These are phyloP conservation scores for Stomorhina lunata DNA, from an alignment of 2,888 invertebrate species.

Conservation along the genomic window DNA sequence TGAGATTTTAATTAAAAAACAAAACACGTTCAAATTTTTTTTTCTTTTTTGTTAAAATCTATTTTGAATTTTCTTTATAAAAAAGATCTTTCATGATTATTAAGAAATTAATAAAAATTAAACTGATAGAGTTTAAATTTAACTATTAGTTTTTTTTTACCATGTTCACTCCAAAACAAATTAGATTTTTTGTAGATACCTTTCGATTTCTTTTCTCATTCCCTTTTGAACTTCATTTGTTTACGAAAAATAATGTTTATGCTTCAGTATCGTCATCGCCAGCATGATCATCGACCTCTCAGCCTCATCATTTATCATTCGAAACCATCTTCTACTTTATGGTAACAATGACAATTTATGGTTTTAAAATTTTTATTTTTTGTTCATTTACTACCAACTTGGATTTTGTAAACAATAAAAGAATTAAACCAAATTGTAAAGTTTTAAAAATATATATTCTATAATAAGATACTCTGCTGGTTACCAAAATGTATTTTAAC, in stretches of 20 bases:
- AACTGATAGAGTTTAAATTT: neutral
- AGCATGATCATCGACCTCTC: neutral
- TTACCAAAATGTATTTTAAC: conserved; percentile 9
- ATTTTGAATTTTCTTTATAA: neutral
- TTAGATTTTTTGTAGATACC: neutral
- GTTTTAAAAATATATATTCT: conserved; percentile 15
- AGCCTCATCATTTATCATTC: conserved; percentile 39
- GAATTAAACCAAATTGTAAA: neutral
- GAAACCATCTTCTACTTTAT: conserved; percentile 39
- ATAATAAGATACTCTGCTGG: conserved; percentile 35
- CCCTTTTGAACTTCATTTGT: conserved; percentile 47
- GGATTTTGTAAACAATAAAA: neutral
- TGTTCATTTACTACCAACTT: neutral
- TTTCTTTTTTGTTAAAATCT: too few species aligned
- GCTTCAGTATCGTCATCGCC: conserved; percentile 27
- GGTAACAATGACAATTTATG: conserved; percentile 51
- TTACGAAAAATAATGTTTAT: conserved; percentile 43
- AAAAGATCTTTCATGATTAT: conserved; percentile 15
- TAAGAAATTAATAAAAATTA: conserved; percentile 20
- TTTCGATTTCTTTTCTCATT: conserved; percentile 33
- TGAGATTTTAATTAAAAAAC: neutral
- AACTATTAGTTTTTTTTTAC: conserved; percentile 14
- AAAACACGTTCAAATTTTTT: conserved; percentile 5
- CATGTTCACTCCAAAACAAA: neutral
- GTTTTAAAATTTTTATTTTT: conserved; percentile 3